Evolutionary conservation across 2,113 vertebrate species (phyloP), one percentile per base, ranked within the genome.

Genomic region (Odontesthes bonariensis): DNA sequence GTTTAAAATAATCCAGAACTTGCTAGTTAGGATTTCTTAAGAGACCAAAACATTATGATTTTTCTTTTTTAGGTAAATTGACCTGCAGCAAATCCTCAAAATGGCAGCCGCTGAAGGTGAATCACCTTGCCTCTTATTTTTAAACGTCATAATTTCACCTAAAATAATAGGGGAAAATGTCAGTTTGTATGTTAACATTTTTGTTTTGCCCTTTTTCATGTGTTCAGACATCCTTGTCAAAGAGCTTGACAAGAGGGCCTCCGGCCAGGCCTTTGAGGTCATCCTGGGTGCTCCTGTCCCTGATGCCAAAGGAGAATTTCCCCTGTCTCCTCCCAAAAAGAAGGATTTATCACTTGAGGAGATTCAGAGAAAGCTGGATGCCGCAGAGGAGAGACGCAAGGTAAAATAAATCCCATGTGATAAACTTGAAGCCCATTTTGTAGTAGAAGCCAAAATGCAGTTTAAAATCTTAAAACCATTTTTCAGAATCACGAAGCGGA

Each of bases 231-330:
- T 99, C 69, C 95, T 96, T 79, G 95, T 99, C 73, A 99, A 98
- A 83, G 98, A 99, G 86, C 93, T 99, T 75, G 97, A 99, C 89
- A 99, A 98, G 85, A 93, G 98, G 32, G 97, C 98, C 46, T 99
- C 97, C 0, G 98, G 98, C 74, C 97, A 98, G 90, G 97, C 98
- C 12, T 99, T 98, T 82, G 97, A 99, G 92, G 96, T 99, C 73
- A 96, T 99, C 52, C 94, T 99, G 35, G 95, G 88, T 47, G 94
- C 94, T 67, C 94, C 93, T 38, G 92, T 93, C 2, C 94, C 96
- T 66, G 97, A 99, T 11, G 86, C 93, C 1, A 97, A 95, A 81
- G 91, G 92, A 0, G 97, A 99, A 20, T 98, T 99, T 83, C 96
- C 96, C 0, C 93, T 99, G 53, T 96, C 96, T 35, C 95, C 96